These are phyloP conservation scores for Elaeidobius kamerunicus DNA, from an alignment of 2,888 invertebrate genomes.

Conservation along the genomic window DNA sequence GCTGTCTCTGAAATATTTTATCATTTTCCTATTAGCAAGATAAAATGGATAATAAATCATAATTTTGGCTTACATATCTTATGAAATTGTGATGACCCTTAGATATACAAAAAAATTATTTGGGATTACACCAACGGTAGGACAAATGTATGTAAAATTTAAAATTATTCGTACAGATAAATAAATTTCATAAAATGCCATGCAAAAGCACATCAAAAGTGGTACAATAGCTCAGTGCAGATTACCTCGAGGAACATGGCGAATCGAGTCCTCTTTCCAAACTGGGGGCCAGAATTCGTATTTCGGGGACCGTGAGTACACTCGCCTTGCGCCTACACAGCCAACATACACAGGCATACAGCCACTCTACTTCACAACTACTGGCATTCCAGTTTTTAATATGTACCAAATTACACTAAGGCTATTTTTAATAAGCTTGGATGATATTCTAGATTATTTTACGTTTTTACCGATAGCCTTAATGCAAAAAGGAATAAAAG, in stretches of 20 bases:
- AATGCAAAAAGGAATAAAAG: no score
- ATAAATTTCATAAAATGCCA: slow-evolving; percentile 25
- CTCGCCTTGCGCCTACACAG: slow-evolving; percentile 64
- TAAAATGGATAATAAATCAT: no score
- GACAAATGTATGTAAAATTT: background rate
- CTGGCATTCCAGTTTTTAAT: slow-evolving; percentile 25
- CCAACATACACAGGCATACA: slow-evolving; percentile 46
- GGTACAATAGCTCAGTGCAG: slow-evolving; percentile 32
- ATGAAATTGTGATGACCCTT: no score
- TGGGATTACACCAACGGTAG: no score
- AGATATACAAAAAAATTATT: no score
- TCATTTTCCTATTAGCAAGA: no score
- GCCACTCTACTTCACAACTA: slow-evolving; percentile 41
- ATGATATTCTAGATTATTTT: background rate
- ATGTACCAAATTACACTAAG: slow-evolving; percentile 5
- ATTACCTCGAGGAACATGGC: slow-evolving; percentile 44
- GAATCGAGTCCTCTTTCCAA: slow-evolving; percentile 75
- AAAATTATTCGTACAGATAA: background rate
- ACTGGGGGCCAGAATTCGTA: slow-evolving; percentile 78
- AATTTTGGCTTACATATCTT: no score
- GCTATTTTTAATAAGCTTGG: no score
- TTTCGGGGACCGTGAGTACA: slow-evolving; percentile 75
- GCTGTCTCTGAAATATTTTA: no score
- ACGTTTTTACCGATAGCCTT: no score
- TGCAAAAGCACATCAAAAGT: slow-evolving; percentile 26